phyloP scores from a whole-genome alignment of 2,888 invertebrate genomes.

The Altica lythri region DNA sequence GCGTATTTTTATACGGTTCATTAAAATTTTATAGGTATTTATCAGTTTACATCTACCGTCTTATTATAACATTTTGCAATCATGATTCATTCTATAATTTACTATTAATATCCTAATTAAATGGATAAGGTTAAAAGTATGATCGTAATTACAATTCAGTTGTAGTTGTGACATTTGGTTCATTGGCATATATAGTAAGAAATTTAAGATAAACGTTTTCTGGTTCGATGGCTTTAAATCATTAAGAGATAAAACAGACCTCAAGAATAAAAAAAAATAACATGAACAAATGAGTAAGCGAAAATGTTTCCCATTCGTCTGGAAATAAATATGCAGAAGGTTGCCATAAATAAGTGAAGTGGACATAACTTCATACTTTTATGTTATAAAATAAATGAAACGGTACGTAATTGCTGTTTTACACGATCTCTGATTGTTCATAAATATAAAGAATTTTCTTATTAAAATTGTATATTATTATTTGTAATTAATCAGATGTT shows the following conservation, averaged over 20 bases:
- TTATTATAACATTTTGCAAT: no score
- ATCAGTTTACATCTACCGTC: no score
- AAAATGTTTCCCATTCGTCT: constrained; percentile 4
- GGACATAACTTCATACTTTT: constrained; percentile 25
- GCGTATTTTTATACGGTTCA: no score
- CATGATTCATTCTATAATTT: no score
- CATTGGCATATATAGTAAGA: not conserved
- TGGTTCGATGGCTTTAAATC: constrained; percentile 1
- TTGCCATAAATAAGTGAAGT: constrained; percentile 25
- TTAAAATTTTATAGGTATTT: no score
- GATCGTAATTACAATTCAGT: no score
- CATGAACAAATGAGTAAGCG: constrained; percentile 1
- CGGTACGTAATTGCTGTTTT: constrained; percentile 32
- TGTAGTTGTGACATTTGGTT: not conserved
- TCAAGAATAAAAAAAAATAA: not conserved
- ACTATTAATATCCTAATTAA: no score
- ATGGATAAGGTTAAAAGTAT: no score
- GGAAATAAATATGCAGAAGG: constrained; percentile 27
- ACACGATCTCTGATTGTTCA: constrained; percentile 30
- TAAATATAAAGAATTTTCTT: constrained; percentile 33
- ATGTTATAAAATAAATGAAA: constrained; percentile 30
- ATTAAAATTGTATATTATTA: constrained; percentile 34
- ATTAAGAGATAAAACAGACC: not conserved
- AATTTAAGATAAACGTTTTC: constrained; percentile 7
- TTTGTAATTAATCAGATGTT: constrained; percentile 38